phyloP scores from a whole-genome alignment of 2,888 invertebrate genomes.

The Amphimallon solstitiale region DNA sequence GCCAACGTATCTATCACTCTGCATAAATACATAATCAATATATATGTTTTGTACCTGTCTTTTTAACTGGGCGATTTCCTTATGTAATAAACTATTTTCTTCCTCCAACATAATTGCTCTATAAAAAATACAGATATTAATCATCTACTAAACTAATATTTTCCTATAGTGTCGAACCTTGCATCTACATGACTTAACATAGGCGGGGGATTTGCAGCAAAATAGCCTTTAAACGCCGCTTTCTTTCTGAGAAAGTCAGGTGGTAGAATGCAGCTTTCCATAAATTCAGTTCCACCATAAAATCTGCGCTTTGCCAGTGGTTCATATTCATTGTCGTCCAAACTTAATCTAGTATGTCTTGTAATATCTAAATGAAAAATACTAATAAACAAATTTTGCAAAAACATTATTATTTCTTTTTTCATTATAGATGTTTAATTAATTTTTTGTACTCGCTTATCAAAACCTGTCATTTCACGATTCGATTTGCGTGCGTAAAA shows the following conservation, averaged over 20 bases:
- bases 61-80: constrained; percentile 76
- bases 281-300: constrained; percentile 45
- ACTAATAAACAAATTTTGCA: background rate
- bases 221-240: constrained; percentile 59
- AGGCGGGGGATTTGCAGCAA: constrained; percentile 59
- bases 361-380: constrained; percentile 38
- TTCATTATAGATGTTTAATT: too few species aligned
- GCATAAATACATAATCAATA: too few species aligned
- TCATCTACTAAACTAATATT: background rate
- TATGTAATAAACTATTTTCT: constrained; percentile 73
- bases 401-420: too few species aligned
- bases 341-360: constrained; percentile 52
- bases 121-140: constrained; percentile 40
- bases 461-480: too few species aligned
- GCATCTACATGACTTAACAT: constrained; percentile 58
- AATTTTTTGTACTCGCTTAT: too few species aligned
- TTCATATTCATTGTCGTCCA: constrained; percentile 58
- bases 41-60: constrained; percentile 75
- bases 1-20: too few species aligned
- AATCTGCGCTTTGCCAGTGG: constrained; percentile 59
- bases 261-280: constrained; percentile 43
- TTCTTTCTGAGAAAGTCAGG: constrained; percentile 37
- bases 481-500: too few species aligned
- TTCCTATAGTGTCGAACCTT: constrained; percentile 47
- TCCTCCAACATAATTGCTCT: constrained; percentile 70